Base-by-base conservation (phyloP, 2,888 invertebrate species). In the Brachycybe producta region DNA sequence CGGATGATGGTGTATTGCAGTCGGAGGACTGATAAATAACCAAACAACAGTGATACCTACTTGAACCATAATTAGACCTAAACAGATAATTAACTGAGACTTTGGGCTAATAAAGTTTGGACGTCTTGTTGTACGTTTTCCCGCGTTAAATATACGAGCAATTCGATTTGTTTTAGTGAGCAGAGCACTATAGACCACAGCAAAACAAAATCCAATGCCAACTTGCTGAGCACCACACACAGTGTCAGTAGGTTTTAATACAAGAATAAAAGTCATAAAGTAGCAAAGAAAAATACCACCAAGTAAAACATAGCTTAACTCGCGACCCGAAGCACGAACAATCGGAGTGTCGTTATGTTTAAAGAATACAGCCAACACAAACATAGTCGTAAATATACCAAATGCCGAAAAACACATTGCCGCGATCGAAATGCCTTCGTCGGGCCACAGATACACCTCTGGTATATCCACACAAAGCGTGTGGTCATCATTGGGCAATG, bases 91-190 rank as follows among this genome's bases (percentile, higher is more conserved):
- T 13, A 71, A 57, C 57, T 71, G 70, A 1, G 70, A 70, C 52
- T 62, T 60, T 1, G 70, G 70, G 43, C 67, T 67, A 43, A 70
- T 71, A 56, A 68, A 71, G 52, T 63, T 64, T 2, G 69, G 70
- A 43, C 68, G 56, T 51, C 64, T 61, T 2, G 65, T 63, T 3
- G 69, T 68, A 36, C 65, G 57, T 57, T 65, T 67, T 5, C 69
- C 69, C 1, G 68, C 64, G 55, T 54, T 54, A 44, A 97, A 86
- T 64, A 97, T 97, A 42, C 97, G 73, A 0, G 94, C 84, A 56
- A 98, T 98, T 47, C 97, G 74, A 71, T 95, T 97, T 11, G 97
- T 97, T 74, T 97, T 97, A 43, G 97, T 97, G 48, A 97, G 75
- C 26, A 98, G 73, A 1, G 97, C 91, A 0, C 92, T 92, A 71